Evolutionary conservation across 2,113 vertebrate genomes (phyloP), one percentile per base, ranked within the genome.

Genomic region (Oncorhynchus kisutch): DNA sequence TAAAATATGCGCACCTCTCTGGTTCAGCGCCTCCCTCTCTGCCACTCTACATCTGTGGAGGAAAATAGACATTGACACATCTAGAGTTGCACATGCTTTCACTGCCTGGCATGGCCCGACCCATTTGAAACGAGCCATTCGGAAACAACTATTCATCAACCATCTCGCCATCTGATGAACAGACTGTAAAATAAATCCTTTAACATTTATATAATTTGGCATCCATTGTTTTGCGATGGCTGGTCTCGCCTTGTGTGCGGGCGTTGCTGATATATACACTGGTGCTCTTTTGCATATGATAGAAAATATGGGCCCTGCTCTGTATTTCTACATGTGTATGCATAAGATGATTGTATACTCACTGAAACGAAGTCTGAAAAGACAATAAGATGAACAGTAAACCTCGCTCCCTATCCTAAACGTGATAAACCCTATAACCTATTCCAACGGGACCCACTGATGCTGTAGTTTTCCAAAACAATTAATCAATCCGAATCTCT

Each of bases 1-100:
- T 90, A 85, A 93, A 88, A 88, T 93, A 88, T 45, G 39, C 9
- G 39, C 39, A 11, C 39, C 39, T 45, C 39, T 45, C 39, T 11
- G 39, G n/a, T 12, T 69, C 25, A 0, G 74, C 31, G 34, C 25
- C 74, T 77, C n/a, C 62, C 25, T 66, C 66, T 77, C 67, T 76
- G 16, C 24, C 12, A 67, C 25, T 57, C 45, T 77, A 9, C 57
- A 22, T 62, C 57, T 73, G 51, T 76, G 57, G 27, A 83, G 70
- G 73, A 71, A 80, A 86, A 85, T 82, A 80, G 65, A 87, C 77
- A 76, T 69, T 86, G 79, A 85, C 78, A 82, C 62, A 75, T 45
- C 39, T 9, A 45, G 39, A 45, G 39, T 45, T 81, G 72, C 59
- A 75, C 39, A 45, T 45, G 78, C 39, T 29, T 79, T 90, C 84